Evolutionary conservation across 2,888 invertebrate species (phyloP), one percentile per base, ranked within the genome.

Genomic region (Ashinkailepas kermadecensis): DNA sequence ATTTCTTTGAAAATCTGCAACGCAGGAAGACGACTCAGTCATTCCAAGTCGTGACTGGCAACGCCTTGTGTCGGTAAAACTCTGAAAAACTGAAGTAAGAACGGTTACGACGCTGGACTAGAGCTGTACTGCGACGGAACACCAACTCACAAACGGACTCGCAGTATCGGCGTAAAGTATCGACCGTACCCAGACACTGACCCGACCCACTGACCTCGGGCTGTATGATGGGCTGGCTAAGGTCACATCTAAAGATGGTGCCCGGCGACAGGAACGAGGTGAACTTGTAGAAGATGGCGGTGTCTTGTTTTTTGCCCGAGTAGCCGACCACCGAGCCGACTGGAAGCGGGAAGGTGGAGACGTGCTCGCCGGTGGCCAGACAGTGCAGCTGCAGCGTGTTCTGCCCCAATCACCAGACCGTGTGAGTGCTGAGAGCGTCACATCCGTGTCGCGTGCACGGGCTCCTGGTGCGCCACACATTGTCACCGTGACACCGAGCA

Each of bases 241-340:
- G 92, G 88, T 97, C 95, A 83, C 94, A 93, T 84, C 91, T 92
- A 88, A 95, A 98, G 86, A 97, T 96, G 84, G 92, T 90, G 84
- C 92, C 92, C 56, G 99, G 98, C 81, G 94, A 93, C 81, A 98
- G 90, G 89, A 98, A 99, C 0, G 98, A 98, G 84, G 93, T 93
- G 88, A 98, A 97, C 86, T 93, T 92, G 88, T 94, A 97, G 89
- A 98, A 99, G 86, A 98, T 93, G 90, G 97, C 96, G 0, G 91
- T 91, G 86, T 95, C 93, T 85, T 93, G 91, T 86, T 93, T 94
- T 87, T 94, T 92, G 18, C 96, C 97, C 23, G 94, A 93, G 88
- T 94, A 93, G 6, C 93, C 93, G 25, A 91, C 91, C 62, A 99
- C 91, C 0, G 95, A 93, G 39, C 99, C 99, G 84, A 97, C 93